Evolutionary conservation across 1,140 invertebrate genomes (phyloP).

Genomic region (Steinernema feltiae): DNA sequence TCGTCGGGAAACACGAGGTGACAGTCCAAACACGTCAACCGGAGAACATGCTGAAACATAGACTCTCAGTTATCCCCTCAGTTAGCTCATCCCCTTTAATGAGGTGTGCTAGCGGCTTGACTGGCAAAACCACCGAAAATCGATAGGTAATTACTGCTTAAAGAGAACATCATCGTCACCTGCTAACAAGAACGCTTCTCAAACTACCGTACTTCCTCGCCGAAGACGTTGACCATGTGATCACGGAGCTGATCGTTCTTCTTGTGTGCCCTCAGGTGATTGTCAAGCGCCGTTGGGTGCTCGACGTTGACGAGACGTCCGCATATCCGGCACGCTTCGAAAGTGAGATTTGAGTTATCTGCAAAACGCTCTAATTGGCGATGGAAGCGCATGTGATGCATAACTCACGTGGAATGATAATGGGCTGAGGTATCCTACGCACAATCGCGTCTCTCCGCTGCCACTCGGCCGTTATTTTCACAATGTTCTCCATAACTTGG

Average conservation of each 20-base stretch:
- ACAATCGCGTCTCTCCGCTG: constrained; percentile 26
- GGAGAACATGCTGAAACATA: constrained; percentile 21
- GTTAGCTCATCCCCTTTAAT: not conserved
- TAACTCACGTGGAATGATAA: not conserved
- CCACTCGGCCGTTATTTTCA: constrained; percentile 29
- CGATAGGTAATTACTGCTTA: too few relatives aligned
- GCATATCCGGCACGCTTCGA: constrained; percentile 33
- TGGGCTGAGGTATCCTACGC: not conserved
- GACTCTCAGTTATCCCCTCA: not conserved
- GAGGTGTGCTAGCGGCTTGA: too few relatives aligned
- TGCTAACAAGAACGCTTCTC: not conserved
- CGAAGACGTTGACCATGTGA: constrained; percentile 23
- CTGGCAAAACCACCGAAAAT: not conserved
- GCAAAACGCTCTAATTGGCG: not conserved
- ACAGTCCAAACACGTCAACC: constrained; percentile 34
- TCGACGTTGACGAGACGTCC: constrained; percentile 32
- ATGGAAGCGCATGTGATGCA: not conserved
- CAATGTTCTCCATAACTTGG: constrained; percentile 20
- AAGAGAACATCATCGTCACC: too few relatives aligned
- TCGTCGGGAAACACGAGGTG: constrained; percentile 34
- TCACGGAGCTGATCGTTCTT: constrained; percentile 35
- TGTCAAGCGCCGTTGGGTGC: constrained; percentile 39
- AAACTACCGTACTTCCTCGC: constrained; percentile 16
- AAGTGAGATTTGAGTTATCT: constrained; percentile 12
- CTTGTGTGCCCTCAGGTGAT: constrained; percentile 35